These are phyloP conservation scores for Leuciscus idus DNA, from an alignment of 2,113 vertebrate genomes.

Conservation along the genomic window DNA sequence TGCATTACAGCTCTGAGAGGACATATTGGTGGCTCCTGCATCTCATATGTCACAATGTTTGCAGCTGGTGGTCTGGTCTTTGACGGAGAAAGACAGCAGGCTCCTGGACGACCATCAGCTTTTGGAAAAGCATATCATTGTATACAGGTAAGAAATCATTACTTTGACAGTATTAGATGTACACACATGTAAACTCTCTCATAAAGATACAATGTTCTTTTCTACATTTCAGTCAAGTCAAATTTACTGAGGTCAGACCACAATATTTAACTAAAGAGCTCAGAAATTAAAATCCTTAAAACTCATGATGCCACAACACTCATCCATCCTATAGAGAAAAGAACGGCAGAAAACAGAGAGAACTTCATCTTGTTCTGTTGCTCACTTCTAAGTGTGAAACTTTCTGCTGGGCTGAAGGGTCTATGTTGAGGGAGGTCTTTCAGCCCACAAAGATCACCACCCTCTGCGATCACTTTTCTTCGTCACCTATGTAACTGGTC, in stretches of 20 bases:
- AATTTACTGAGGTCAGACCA: not conserved
- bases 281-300: not conserved
- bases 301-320: not conserved
- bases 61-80: accelerated
- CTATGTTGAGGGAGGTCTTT: slow-evolving; percentile 37
- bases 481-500: too few relatives aligned
- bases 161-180: not conserved
- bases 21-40: not conserved
- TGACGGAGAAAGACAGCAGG: not conserved
- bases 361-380: slow-evolving; percentile 11
- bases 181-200: not conserved
- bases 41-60: not conserved
- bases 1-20: not conserved
- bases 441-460: slow-evolving; percentile 29
- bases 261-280: not conserved
- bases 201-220: not conserved
- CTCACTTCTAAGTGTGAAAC: not conserved
- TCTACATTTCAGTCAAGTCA: not conserved
- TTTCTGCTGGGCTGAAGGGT: not conserved
- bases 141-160: not conserved
- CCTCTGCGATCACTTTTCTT: slow-evolving; percentile 14
- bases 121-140: slow-evolving; percentile 19
- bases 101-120: accelerated
- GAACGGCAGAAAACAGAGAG: not conserved
- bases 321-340: not conserved